Base-by-base conservation (phyloP, 2,113 vertebrate genomes). In the Pao palembangensis region DNA sequence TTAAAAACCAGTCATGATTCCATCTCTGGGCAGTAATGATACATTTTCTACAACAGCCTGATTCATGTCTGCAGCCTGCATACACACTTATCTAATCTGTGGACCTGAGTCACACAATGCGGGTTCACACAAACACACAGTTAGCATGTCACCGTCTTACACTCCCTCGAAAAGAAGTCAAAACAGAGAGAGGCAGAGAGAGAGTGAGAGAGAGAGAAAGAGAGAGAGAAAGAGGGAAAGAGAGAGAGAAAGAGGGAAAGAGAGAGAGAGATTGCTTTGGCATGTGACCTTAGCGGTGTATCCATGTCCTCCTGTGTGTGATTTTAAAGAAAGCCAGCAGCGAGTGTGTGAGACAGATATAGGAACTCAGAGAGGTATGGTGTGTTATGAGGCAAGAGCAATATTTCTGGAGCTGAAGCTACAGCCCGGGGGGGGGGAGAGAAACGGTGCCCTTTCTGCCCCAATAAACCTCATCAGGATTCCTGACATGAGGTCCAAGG, bases 381-480 rank as follows among this genome's bases (percentile, higher is more conserved):
- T 58, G 55, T 70, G 60, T 64, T 57, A 64, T 71, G 60, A 75
- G 72, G 81, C 78, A 79, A 79, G 71, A 73, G 74, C 61, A 79
- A 79, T 71, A 83, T 85, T 69, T 86, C 54, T 79, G 51, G 61
- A 76, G 76, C 69, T 85, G 3, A 72, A 85, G 76, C 78, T 81
- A 54, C 69, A 72, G 85, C 88, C 84, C 79, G 68, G 67, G 85
- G 86, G 87, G 84, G 86, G 43, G 6, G 16, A 17, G 43, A 44
- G 43, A 83, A 80, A 84, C 58, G 17, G 62, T 85, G 85, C 81
- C 82, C 82, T 89, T 91, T 91, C 89, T 91, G 89, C 89, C 90
- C 89, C 86, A 91, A 86, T 91, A 91, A 90, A 82, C 87, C 80
- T 84, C 85, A 86, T 87, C 81, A 74, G 81, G 81, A 85, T 80